Conservation (phyloP, 2,888 invertebrate species). For the Coleophora deauratella region DNA sequence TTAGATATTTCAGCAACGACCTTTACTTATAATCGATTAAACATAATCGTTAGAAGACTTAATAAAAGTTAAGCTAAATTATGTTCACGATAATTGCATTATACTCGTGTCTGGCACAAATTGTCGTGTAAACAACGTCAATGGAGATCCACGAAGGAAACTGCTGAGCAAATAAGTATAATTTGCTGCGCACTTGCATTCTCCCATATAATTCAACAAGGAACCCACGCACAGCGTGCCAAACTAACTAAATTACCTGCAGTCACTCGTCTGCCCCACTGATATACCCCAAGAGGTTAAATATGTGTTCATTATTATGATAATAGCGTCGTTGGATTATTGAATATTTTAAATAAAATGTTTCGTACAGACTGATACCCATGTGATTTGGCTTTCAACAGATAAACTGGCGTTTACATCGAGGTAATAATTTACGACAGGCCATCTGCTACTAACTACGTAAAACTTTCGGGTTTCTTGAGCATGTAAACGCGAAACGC, state of each 20-base stretch:
- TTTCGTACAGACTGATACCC: constrained; percentile 20
- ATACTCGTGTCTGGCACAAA: no score
- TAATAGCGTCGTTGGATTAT: neutral
- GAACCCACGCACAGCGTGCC: constrained; percentile 29
- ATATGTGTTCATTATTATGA: no score
- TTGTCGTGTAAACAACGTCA: constrained; percentile 12
- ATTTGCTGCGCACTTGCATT: constrained; percentile 33
- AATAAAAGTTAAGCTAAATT: no score
- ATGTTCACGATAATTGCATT: no score
- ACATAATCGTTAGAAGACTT: no score
- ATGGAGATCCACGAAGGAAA: constrained; percentile 24
- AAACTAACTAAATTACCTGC: constrained; percentile 28
- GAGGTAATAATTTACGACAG: constrained; percentile 39
- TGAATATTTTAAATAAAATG: neutral
- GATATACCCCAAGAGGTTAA: neutral
- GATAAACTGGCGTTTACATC: constrained; percentile 31
- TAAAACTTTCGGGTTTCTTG: constrained; percentile 38
- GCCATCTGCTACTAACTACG: constrained; percentile 44
- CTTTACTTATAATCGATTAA: no score
- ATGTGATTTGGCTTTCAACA: constrained; percentile 34
- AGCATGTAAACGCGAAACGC: constrained; percentile 28
- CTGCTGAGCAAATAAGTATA: constrained; percentile 35
- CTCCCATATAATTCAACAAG: constrained; percentile 31
- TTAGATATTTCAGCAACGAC: no score
- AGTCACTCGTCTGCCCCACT: constrained; percentile 18